phyloP scores from a whole-genome alignment of 1,140 invertebrate species.

The Phthorimaea operculella region DNA sequence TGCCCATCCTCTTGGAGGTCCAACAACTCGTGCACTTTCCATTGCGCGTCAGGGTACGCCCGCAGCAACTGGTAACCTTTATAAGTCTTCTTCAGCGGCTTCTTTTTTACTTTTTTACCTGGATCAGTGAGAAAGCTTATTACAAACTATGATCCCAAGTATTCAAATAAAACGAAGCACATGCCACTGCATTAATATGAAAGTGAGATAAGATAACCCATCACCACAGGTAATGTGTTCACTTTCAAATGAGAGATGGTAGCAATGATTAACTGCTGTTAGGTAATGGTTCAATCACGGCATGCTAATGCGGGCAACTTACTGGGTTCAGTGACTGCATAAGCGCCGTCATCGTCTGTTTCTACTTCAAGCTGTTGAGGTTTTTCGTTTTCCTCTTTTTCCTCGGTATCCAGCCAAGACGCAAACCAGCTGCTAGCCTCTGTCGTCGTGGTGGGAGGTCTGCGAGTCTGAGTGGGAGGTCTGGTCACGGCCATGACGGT shows the following conservation, averaged over 20 bases:
- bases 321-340: slow-evolving; percentile 18
- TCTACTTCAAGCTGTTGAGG: background rate
- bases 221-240: slow-evolving; percentile 9
- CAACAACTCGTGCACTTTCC: slow-evolving; percentile 53
- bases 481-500: background rate
- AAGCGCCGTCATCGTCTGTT: slow-evolving; percentile 25
- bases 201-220: slow-evolving; percentile 10
- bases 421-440: slow-evolving; percentile 53
- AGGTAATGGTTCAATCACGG: background rate
- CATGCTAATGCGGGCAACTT: slow-evolving; percentile 6
- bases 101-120: slow-evolving; percentile 49
- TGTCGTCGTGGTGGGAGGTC: slow-evolving; percentile 28
- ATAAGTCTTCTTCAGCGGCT: slow-evolving; percentile 54
- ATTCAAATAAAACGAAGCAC: background rate
- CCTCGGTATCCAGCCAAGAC: slow-evolving; percentile 46
- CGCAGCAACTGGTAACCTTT: slow-evolving; percentile 61
- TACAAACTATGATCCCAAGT: background rate
- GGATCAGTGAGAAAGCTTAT: slow-evolving; percentile 9
- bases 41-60: slow-evolving; percentile 45
- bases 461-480: slow-evolving; percentile 27
- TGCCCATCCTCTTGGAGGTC: slow-evolving; percentile 60
- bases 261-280: background rate
- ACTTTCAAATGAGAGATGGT: slow-evolving; percentile 9
- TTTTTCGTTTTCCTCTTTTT: slow-evolving; percentile 14
- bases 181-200: slow-evolving; percentile 2